Percentiles rank a stretch among this genome's conserved stretches.
These are phyloP conservation scores for Botia kubotai DNA, from an alignment of 2,797 vertebrate genomes.

Conservation along the genomic window DNA sequence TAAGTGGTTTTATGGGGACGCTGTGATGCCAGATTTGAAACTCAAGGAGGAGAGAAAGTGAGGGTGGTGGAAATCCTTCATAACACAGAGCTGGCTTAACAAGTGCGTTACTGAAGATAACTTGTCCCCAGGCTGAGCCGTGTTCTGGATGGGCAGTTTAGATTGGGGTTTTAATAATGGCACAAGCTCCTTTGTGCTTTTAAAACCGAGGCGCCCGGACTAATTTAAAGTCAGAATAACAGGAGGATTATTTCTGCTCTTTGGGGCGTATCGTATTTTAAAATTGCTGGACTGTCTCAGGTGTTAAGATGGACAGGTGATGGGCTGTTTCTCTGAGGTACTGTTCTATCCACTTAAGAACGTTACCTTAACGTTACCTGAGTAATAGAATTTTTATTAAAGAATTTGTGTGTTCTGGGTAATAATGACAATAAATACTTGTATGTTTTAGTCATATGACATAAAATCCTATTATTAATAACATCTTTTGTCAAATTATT, in stretches of 20 bases:
- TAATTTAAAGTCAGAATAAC: constrained; percentile 29
- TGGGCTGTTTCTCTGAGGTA: not conserved
- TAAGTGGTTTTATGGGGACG: not conserved
- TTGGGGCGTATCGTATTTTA: not conserved
- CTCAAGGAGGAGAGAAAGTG: not conserved
- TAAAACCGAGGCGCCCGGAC: constrained; percentile 9
- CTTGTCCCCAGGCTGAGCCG: constrained; percentile 22
- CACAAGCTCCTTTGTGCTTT: constrained; percentile 36
- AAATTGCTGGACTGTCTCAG: not conserved
- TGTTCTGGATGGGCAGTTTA: constrained; percentile 38
- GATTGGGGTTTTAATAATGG: constrained; percentile 30
- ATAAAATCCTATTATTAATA: too few species aligned
- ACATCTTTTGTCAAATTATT: too few species aligned
- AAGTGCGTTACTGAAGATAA: constrained; percentile 36
- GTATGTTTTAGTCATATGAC: too few species aligned
- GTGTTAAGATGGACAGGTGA: constrained; percentile 1
- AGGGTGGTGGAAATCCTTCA: constrained; percentile 19
- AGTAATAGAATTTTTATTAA: too few species aligned
- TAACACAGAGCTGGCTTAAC: not conserved
- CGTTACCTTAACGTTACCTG: too few species aligned
- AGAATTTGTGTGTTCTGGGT: too few species aligned
- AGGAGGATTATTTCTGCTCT: constrained; percentile 19
- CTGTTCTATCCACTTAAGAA: not conserved
- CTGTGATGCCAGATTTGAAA: constrained; percentile 25
- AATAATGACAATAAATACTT: too few species aligned